Evolutionary conservation across 2,113 vertebrate species (phyloP).

Genomic region (Coracopsis vasa): DNA sequence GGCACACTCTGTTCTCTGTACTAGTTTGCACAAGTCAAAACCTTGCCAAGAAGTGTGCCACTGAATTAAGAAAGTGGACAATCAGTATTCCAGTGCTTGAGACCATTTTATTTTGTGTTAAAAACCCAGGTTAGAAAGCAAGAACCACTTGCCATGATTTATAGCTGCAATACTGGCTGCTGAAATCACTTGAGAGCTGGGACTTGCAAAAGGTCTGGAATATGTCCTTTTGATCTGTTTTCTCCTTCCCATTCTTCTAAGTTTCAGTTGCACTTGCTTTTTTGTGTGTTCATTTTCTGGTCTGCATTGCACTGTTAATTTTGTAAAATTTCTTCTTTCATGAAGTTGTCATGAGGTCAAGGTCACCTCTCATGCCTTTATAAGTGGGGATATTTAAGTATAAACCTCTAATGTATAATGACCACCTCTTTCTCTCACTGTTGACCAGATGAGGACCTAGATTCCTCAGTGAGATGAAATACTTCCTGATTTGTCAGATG

Average conservation of each 20-base stretch:
- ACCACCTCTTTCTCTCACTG: not conserved
- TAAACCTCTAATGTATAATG: not conserved
- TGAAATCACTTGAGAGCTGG: not conserved
- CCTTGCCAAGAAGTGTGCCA: not conserved
- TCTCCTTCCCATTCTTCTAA: not conserved
- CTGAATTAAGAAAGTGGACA: not conserved
- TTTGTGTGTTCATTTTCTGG: not conserved
- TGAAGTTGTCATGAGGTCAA: not conserved
- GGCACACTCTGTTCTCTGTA: fast-evolving
- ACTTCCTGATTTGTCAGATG: not conserved
- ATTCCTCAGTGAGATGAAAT: not conserved
- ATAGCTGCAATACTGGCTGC: not conserved
- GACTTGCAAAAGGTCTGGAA: not conserved
- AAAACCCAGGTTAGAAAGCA: not conserved
- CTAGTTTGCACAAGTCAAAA: not conserved
- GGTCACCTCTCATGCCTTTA: not conserved
- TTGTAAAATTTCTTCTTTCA: not conserved
- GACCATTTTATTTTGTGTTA: not conserved
- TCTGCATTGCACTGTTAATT: fast-evolving
- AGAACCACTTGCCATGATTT: not conserved
- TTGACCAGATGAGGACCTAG: not conserved
- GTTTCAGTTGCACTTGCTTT: not conserved
- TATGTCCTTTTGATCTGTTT: not conserved
- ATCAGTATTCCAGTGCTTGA: not conserved
- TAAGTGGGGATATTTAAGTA: not conserved